Evolutionary conservation across 2,113 vertebrate genomes (phyloP), one percentile per base, ranked within the genome.

Genomic region (Amblyornis subalaris): DNA sequence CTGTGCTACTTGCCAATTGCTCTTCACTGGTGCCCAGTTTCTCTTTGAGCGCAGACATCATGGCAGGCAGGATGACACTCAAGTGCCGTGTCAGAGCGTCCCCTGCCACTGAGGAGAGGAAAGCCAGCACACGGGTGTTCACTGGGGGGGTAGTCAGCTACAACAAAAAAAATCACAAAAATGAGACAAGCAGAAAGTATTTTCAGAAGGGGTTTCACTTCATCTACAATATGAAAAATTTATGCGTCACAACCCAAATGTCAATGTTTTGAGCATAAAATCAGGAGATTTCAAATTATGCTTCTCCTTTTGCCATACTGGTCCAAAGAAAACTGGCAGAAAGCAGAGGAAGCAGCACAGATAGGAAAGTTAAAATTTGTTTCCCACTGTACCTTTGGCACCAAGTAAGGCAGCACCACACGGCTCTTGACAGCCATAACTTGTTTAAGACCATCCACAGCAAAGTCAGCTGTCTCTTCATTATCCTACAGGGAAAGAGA

Each of bases 391-490:
- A 99, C 99, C 98, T 99, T 99, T 66, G 99, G 99, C 93, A 99
- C 99, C 73, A 99, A 96, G 92, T 99, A 99, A 66, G 99, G 99
- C 91, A 99, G 97, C 91, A 99, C 99, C 55, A 99, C 99, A 20
- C 99, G 99, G 96, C 99, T 99, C 98, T 99, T 99, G 81, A 99
- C 99, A 24, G 99, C 99, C 99, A 99, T 99, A 80, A 99, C 99
- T 91, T 99, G 99, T 97, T 99, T 99, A 82, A 99, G 98, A 64
- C 99, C 99, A 17, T 99, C 99, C 97, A 99, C 96, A 76, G 99
- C 99, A 93, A 99, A 99, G 70, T 98, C 99, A 4, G 99, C 98
- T 4, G 98, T 98, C 38, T 98, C 97, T 83, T 98, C 97, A 16
- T 99, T 98, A 55, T 99, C 98, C 99, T 99, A 94, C 15, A 67